These are phyloP conservation scores for Smithornis capensis DNA, from an alignment of 2,113 vertebrate species.

Conservation along the genomic window DNA sequence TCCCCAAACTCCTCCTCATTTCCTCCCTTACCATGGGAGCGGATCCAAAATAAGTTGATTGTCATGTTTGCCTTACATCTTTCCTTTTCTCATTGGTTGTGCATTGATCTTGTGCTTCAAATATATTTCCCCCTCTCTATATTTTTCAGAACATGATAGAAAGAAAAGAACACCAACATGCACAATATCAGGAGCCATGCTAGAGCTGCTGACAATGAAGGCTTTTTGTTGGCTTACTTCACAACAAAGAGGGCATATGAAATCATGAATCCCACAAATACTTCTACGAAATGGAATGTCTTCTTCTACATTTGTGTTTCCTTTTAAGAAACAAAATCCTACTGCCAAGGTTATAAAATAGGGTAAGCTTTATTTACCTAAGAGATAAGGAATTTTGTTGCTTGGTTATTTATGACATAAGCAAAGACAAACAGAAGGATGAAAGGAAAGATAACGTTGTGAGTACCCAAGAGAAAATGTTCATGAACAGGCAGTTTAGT, in stretches of 20 bases:
- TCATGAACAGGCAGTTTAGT: neutral
- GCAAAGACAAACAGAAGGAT: neutral
- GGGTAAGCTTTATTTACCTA: neutral
- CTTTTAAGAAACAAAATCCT: neutral
- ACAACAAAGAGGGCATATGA: rapidly evolving
- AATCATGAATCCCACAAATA: neutral
- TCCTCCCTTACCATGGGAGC: rapidly evolving
- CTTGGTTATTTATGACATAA: constrained; percentile 16
- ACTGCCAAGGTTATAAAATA: neutral
- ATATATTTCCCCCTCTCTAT: rapidly evolving
- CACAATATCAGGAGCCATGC: neutral
- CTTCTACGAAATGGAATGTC: neutral
- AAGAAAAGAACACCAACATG: neutral
- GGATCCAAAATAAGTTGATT: neutral
- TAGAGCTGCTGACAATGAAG: neutral
- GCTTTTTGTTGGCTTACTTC: neutral
- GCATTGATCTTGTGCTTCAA: neutral
- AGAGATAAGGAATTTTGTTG: constrained; percentile 38
- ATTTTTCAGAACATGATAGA: neutral
- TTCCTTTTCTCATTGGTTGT: neutral
- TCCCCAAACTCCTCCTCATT: neutral
- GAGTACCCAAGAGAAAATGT: neutral
- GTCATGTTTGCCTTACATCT: neutral
- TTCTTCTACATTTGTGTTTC: neutral
- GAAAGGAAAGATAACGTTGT: constrained; percentile 9